A percentile compares a stretch with the other conserved stretches of the same genome.
phyloP scores from a whole-genome alignment of 35 echinoderm and acorn worm genomes.

The Apostichopus parvimensis region DNA sequence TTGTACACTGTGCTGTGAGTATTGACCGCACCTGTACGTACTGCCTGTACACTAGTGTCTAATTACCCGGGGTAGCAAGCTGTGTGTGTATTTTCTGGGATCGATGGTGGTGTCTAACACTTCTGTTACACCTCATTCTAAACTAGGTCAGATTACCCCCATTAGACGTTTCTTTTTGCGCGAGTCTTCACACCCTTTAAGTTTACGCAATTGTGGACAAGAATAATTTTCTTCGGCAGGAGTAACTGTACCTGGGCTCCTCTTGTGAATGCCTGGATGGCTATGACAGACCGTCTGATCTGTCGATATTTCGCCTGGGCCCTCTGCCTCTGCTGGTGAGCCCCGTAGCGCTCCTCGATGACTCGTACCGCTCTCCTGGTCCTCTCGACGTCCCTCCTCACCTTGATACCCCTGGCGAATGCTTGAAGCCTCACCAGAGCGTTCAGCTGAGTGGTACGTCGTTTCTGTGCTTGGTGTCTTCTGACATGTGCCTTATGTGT shows the following conservation, averaged over 20 bases:
- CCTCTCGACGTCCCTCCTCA: background rate
- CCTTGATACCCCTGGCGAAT: background rate
- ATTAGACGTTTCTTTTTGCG: too few relatives aligned
- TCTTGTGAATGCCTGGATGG: conserved; percentile 65
- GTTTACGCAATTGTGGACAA: too few relatives aligned
- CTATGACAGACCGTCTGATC: conserved; percentile 49
- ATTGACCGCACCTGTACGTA: too few relatives aligned
- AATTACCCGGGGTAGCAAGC: too few relatives aligned
- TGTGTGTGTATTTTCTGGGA: too few relatives aligned
- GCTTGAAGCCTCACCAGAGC: conserved; percentile 5
- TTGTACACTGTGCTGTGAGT: too few relatives aligned
- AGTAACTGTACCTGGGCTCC: conserved; percentile 49
- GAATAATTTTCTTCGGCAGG: too few relatives aligned
- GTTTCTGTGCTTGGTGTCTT: background rate
- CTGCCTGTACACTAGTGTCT: too few relatives aligned
- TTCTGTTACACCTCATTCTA: too few relatives aligned
- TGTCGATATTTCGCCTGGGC: conserved; percentile 15
- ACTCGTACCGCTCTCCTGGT: background rate
- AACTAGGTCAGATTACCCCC: too few relatives aligned
- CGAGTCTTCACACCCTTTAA: too few relatives aligned
- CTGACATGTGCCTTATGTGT: background rate
- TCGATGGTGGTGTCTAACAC: too few relatives aligned
- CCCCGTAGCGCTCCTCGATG: conserved; percentile 46
- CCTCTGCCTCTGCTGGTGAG: background rate
- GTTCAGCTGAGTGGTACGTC: background rate